Evolutionary conservation across 2,113 vertebrate genomes (phyloP).

Genomic region (Ramphastos sulfuratus): DNA sequence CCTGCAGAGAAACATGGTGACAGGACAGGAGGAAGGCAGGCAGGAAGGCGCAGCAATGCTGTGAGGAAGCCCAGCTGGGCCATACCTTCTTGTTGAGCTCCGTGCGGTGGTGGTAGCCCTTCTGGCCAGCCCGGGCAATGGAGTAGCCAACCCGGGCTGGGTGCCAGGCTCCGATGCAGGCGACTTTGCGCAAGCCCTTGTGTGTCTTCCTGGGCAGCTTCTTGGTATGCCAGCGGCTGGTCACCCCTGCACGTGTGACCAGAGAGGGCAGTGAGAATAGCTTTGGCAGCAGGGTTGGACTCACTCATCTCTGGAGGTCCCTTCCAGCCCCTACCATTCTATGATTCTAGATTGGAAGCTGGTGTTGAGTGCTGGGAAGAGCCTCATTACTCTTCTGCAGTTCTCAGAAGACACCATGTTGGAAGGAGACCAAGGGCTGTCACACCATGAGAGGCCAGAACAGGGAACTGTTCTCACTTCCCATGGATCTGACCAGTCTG

Average conservation of each 20-base stretch:
- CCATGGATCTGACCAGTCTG: not conserved
- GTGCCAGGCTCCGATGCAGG: conserved; percentile 85
- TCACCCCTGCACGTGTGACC: conserved; percentile 69
- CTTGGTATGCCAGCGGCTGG: conserved; percentile 83
- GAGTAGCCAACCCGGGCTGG: conserved; percentile 81
- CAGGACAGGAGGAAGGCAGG: not conserved
- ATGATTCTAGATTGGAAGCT: not conserved
- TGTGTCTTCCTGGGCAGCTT: conserved; percentile 84
- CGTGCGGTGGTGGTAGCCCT: conserved; percentile 84
- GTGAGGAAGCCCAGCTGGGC: not conserved
- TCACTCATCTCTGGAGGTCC: too few relatives aligned
- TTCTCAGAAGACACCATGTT: fast-evolving
- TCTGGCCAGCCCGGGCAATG: conserved; percentile 83
- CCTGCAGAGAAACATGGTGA: fast-evolving
- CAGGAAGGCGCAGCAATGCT: not conserved
- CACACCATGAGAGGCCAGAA: not conserved
- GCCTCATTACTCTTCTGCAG: not conserved
- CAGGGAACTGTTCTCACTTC: not conserved
- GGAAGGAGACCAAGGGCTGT: not conserved
- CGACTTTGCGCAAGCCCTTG: conserved; percentile 83
- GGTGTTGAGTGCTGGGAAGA: not conserved
- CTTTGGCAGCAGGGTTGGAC: not conserved
- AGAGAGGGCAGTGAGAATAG: not conserved
- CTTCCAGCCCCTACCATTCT: too few relatives aligned
- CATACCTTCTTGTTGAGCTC: conserved; percentile 84